A percentile compares a stretch with the other conserved stretches of the same genome.
These are phyloP conservation scores for Lepilemur septentrionalis DNA, from an alignment of 2,797 vertebrate genomes.

Conservation along the genomic window DNA sequence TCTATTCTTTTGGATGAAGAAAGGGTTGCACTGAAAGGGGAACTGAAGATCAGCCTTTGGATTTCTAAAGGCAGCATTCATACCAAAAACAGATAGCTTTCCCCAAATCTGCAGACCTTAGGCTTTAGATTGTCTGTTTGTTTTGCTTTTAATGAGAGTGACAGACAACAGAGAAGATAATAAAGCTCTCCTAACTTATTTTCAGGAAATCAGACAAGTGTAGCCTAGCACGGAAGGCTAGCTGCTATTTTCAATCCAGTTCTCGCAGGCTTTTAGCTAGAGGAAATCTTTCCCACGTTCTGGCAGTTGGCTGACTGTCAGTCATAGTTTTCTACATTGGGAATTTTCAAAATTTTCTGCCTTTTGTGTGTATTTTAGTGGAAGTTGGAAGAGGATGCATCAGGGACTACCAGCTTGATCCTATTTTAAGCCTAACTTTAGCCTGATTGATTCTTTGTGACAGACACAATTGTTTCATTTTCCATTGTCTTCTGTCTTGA, in stretches of 20 bases:
- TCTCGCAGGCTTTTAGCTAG: neutral
- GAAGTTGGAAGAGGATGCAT: neutral
- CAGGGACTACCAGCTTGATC: neutral
- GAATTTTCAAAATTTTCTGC: neutral
- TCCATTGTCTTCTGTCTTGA: constrained; percentile 13
- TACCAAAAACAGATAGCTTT: neutral
- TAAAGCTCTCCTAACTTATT: neutral
- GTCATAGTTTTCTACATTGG: constrained; percentile 28
- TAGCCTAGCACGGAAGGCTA: neutral
- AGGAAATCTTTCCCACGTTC: neutral
- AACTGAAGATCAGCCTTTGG: neutral
- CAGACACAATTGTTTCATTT: constrained; percentile 19
- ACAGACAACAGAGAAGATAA: neutral
- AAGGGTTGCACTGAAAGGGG: neutral
- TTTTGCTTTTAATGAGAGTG: constrained; percentile 24
- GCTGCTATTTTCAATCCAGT: neutral
- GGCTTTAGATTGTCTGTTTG: neutral
- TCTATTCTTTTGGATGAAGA: neutral
- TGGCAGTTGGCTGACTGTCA: constrained; percentile 24
- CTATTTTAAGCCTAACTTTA: constrained; percentile 32
- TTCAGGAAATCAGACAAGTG: neutral
- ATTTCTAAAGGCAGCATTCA: neutral
- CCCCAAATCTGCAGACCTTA: neutral
- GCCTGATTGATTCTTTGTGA: constrained; percentile 30
- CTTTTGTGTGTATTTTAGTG: constrained; percentile 47